A percentile compares a stretch with the other conserved stretches of the same genome.
Conservation (phyloP, 2,797 vertebrate genomes). For the Sphenopsis melanotis region DNA sequence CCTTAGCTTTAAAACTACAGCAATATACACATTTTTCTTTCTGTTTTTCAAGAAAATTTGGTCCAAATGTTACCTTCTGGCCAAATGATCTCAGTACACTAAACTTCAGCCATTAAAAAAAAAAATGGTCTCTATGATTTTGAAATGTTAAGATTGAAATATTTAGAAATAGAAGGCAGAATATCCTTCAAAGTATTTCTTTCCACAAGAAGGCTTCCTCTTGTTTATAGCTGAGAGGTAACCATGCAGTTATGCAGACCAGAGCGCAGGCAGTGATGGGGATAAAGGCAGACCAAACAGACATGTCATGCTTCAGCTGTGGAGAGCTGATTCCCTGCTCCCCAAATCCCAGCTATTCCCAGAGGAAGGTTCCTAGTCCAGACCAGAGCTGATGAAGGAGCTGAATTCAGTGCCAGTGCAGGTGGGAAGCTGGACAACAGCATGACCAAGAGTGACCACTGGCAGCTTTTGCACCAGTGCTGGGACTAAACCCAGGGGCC, state of each 20-base stretch:
- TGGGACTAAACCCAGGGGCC: not conserved
- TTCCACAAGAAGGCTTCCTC: not conserved
- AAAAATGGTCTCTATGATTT: not conserved
- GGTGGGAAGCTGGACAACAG: not conserved
- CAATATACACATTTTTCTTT: not conserved
- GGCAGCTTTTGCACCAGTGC: not conserved
- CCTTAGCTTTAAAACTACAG: not conserved
- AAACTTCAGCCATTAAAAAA: not conserved
- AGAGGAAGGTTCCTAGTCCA: not conserved
- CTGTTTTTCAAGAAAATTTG: not conserved
- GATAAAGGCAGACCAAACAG: not conserved
- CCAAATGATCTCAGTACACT: not conserved
- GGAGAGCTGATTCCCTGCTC: not conserved
- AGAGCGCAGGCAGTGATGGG: not conserved
- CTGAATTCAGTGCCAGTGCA: fast-evolving
- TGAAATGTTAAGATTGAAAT: not conserved
- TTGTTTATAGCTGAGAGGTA: not conserved
- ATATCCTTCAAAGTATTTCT: not conserved
- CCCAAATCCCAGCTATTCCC: not conserved
- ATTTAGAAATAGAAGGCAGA: not conserved
- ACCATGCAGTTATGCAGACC: not conserved
- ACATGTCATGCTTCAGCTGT: not conserved
- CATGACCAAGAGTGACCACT: not conserved
- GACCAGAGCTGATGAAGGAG: not conserved
- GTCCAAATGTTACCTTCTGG: not conserved